Evolutionary conservation across 2,888 invertebrate genomes (phyloP).

Genomic region (Lasioglossum pauxillum): DNA sequence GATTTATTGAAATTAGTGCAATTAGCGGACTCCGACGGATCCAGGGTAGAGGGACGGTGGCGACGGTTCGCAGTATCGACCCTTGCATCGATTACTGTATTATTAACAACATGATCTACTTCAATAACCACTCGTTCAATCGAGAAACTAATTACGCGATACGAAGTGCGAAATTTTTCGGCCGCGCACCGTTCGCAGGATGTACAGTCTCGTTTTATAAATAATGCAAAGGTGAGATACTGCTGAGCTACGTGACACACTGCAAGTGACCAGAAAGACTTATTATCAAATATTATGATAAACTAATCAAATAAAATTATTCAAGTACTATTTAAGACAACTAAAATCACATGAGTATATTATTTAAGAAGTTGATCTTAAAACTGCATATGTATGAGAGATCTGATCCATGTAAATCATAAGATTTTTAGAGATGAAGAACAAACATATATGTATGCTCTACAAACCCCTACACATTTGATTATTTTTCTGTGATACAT

Average conservation of each 20-base stretch:
- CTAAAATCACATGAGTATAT: not conserved
- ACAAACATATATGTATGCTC: not conserved
- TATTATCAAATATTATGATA: not conserved
- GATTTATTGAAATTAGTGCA: constrained; percentile 61
- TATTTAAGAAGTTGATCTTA: not conserved
- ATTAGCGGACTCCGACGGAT: constrained; percentile 51
- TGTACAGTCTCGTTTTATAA: not conserved
- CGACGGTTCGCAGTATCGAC: constrained; percentile 36
- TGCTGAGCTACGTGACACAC: not conserved
- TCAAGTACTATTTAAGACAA: too few relatives aligned
- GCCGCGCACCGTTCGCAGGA: not conserved
- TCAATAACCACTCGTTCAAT: constrained; percentile 1
- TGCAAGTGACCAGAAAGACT: not conserved
- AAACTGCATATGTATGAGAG: not conserved
- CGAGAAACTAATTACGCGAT: constrained; percentile 1
- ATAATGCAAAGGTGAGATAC: not conserved
- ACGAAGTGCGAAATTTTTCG: not conserved
- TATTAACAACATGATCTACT: not conserved
- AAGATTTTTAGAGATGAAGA: not conserved
- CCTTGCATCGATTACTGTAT: constrained; percentile 23
- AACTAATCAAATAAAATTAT: too few relatives aligned
- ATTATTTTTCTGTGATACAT: not conserved
- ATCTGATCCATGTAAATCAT: not conserved
- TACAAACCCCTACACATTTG: not conserved
- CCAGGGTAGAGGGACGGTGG: constrained; percentile 3